These are phyloP conservation scores for Macrophya alboannulata DNA, from an alignment of 2,888 invertebrate genomes.

Conservation along the genomic window DNA sequence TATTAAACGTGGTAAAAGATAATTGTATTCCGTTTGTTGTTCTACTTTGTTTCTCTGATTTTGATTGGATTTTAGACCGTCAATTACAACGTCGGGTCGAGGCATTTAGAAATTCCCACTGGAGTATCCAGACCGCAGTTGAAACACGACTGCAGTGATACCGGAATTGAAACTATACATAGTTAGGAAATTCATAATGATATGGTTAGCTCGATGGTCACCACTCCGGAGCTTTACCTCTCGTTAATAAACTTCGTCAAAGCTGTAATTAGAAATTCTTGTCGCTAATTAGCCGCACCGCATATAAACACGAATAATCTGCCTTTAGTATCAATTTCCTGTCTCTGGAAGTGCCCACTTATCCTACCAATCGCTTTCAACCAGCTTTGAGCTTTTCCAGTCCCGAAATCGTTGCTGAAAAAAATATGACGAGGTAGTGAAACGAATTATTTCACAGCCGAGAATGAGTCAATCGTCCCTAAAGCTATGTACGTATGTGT, in stretches of 20 bases:
- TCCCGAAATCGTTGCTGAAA: background rate
- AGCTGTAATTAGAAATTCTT: constrained; percentile 21
- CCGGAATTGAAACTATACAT: constrained; percentile 37
- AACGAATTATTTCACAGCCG: background rate
- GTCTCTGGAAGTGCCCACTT: background rate
- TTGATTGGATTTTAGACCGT: constrained; percentile 40
- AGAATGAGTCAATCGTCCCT: background rate
- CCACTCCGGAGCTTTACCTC: constrained; percentile 7
- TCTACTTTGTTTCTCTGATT: constrained; percentile 13
- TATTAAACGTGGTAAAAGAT: constrained; percentile 28
- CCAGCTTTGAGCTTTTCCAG: background rate
- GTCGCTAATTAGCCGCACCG: background rate
- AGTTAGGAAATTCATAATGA: constrained; percentile 44
- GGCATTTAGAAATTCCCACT: constrained; percentile 22
- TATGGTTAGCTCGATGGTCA: constrained; percentile 1
- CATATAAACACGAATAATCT: background rate
- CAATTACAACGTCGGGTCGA: background rate
- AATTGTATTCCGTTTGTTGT: constrained; percentile 36
- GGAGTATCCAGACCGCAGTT: constrained; percentile 13
- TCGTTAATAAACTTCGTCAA: constrained; percentile 1
- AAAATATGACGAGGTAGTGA: background rate
- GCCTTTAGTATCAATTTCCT: background rate
- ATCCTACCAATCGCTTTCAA: background rate
- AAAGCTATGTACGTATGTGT: background rate
- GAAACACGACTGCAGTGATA: constrained; percentile 32